Evolutionary conservation across 2,888 invertebrate species (phyloP).

Genomic region (Phyllotreta striolata): DNA sequence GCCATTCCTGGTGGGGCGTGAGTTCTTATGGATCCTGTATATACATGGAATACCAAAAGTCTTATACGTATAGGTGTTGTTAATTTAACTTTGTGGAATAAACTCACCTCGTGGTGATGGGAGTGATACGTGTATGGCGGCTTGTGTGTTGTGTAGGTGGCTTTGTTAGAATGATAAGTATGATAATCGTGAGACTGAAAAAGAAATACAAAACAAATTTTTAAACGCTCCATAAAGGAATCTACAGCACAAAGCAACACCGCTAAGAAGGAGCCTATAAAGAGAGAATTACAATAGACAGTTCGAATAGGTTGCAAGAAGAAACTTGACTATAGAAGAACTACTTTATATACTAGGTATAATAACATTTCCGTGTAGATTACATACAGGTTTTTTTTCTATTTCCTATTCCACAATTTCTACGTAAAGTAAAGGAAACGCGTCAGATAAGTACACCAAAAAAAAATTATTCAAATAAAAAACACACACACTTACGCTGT

Average conservation of each 20-base stretch:
- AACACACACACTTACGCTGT: constrained; percentile 41
- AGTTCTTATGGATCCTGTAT: no score
- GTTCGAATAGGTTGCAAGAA: no score
- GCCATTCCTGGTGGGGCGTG: no score
- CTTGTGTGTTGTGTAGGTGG: constrained; percentile 42
- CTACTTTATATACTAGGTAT: no score
- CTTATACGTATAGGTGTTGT: background rate
- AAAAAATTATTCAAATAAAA: background rate
- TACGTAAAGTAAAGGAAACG: background rate
- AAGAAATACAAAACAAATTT: constrained; percentile 2
- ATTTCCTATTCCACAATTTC: background rate
- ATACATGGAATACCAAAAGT: no score
- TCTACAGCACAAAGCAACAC: no score
- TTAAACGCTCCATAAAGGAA: background rate
- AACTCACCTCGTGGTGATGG: constrained; percentile 54
- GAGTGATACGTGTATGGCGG: constrained; percentile 52
- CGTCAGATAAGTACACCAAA: background rate
- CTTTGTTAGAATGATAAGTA: constrained; percentile 29
- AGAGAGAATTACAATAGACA: background rate
- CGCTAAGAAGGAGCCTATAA: constrained; percentile 1
- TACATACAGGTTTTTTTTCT: no score
- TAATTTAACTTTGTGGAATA: background rate
- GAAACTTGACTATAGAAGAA: no score
- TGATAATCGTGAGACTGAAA: constrained; percentile 34
- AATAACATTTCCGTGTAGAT: no score